These are phyloP conservation scores for Ovis canadensis DNA, from an alignment of 2,113 vertebrate species.

Conservation along the genomic window DNA sequence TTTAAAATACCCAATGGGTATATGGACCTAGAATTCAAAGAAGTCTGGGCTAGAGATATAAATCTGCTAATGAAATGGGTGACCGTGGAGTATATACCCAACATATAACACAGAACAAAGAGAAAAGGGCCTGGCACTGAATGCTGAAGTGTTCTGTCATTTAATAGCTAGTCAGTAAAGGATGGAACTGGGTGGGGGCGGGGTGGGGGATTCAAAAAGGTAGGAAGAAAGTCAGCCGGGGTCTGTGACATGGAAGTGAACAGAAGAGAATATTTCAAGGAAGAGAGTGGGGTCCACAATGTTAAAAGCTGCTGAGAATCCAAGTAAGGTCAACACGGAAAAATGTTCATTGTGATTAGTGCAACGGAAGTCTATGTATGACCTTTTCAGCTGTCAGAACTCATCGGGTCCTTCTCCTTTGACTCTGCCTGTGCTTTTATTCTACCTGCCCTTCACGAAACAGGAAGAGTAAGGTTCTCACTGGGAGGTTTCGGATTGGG, in stretches of 20 bases:
- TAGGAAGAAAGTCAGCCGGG: background rate
- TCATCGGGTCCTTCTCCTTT: background rate
- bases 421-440: background rate
- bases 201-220: background rate
- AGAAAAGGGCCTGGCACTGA: background rate
- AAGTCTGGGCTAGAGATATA: background rate
- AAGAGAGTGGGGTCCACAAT: background rate
- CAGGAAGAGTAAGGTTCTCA: background rate
- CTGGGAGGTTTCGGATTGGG: background rate
- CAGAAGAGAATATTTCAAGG: background rate
- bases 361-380: background rate
- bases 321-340: background rate
- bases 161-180: background rate
- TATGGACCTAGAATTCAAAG: background rate
- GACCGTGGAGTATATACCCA: background rate
- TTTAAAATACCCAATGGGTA: background rate
- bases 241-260: background rate
- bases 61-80: background rate
- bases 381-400: background rate
- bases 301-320: background rate
- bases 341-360: background rate
- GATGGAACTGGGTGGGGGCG: background rate
- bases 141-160: background rate
- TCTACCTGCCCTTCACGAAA: background rate
- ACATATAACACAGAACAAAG: background rate